Conservation (phyloP, 1,140 invertebrate genomes). For the Phthorimaea operculella region DNA sequence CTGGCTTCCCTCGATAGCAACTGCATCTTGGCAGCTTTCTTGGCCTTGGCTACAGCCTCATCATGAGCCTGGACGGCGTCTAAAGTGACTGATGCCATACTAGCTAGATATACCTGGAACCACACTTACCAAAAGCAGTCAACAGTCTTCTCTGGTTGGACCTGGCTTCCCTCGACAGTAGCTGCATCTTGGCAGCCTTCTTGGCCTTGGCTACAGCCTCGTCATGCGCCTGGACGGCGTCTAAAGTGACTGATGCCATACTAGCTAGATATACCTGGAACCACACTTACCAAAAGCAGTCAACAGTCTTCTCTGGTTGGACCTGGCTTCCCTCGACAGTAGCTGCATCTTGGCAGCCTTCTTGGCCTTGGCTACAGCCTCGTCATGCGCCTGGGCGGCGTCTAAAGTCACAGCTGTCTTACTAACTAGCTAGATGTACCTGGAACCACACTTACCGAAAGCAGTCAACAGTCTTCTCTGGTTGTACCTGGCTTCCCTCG, state of each 20-base stretch:
- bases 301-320: slow-evolving; percentile 91
- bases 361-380: slow-evolving; percentile 71
- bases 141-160: slow-evolving; percentile 89
- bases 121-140: too few species aligned
- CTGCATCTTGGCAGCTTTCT: slow-evolving; percentile 79
- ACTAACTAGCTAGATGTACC: too few species aligned
- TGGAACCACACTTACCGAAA: slow-evolving; percentile 80
- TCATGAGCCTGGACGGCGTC: slow-evolving; percentile 79
- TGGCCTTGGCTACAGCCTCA: too few species aligned
- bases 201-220: slow-evolving; percentile 72
- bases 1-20: slow-evolving; percentile 89
- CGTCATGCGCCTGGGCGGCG: slow-evolving; percentile 75
- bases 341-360: slow-evolving; percentile 84
- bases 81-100: slow-evolving; percentile 54
- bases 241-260: slow-evolving; percentile 55
- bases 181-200: slow-evolving; percentile 83
- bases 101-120: too few species aligned
- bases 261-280: too few species aligned
- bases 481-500: slow-evolving; percentile 93
- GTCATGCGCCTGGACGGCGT: slow-evolving; percentile 75
- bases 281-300: slow-evolving; percentile 80
- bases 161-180: slow-evolving; percentile 88
- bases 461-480: slow-evolving; percentile 91
- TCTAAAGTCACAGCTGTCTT: slow-evolving; percentile 53
- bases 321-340: slow-evolving; percentile 90